Conservation (phyloP, 2,113 vertebrate genomes). For the Psephotus haematonotus region DNA sequence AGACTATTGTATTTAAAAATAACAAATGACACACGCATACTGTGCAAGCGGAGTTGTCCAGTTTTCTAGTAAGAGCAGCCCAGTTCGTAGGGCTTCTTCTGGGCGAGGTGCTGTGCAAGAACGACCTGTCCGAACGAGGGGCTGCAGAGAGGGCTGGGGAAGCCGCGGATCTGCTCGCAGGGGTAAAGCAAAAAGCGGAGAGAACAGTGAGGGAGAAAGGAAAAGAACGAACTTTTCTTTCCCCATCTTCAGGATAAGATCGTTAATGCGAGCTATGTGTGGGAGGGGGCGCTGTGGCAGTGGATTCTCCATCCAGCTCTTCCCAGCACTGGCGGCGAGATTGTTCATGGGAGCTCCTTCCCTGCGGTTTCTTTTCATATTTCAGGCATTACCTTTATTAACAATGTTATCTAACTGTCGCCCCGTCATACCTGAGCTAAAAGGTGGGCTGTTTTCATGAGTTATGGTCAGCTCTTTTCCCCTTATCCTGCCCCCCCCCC, state of each 20-base stretch:
- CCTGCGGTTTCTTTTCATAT: not conserved
- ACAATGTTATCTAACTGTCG: not conserved
- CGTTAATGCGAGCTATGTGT: constrained; percentile 3
- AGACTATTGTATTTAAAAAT: constrained; percentile 59
- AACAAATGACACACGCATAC: constrained; percentile 40
- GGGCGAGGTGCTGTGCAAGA: not conserved
- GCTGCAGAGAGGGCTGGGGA: not conserved
- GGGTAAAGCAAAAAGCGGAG: not conserved
- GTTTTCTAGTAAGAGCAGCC: not conserved
- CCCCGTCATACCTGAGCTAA: not conserved
- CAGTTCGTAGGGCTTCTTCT: not conserved
- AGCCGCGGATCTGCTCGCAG: not conserved
- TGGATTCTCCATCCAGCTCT: constrained; percentile 2
- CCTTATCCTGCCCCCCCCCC: no score
- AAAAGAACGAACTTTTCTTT: constrained; percentile 37
- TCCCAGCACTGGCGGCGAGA: not conserved
- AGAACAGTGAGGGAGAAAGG: not conserved
- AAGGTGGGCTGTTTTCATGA: not conserved
- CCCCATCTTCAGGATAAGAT: not conserved
- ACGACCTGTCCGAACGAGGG: not conserved
- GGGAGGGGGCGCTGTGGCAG: constrained; percentile 81
- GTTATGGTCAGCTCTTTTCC: not conserved
- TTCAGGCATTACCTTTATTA: constrained; percentile 6
- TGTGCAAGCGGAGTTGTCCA: constrained; percentile 14
- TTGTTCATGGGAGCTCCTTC: not conserved